Base-by-base conservation (phyloP, 2,888 invertebrate species). In the Amphipyra tragopoginis region DNA sequence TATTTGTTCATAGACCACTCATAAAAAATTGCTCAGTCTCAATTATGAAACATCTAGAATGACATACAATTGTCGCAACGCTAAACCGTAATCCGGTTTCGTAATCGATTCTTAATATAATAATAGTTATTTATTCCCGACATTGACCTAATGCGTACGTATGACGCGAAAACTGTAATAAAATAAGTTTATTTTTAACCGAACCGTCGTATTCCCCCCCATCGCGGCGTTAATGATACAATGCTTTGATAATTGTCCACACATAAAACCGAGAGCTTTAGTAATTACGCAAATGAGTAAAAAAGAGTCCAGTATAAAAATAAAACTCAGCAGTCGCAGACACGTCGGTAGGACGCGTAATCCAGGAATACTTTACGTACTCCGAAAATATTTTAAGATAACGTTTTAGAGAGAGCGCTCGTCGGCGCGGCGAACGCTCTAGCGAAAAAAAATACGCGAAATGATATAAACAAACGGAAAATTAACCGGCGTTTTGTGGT, bases 281-380 rank as follows among this genome's bases (percentile, higher is more conserved):
- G 67, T 81, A 81, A 84, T 85, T 77, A 83, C 84, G 81, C 77
- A 77, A 85, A 84, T 77, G 72, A 64, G 50, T 52, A 29, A 5
- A 65, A 72, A 81, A 81, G 79, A 76, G 81, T 79, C 74, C 79
- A 77, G 78, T 79, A 75, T 79, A 82, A 77, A 84, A 85, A 85
- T 85, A 85, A 86, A 84, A 76, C 80, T 75, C 68, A 83, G 84
- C 85, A 76, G 79, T 79, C 81, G 63, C 68, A 77, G 84, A 83
- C 81, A 73, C 71, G 66, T 62, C 61, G 78, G 58, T 69, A 72
- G 76, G 72, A 75, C 68, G 79, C 73, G 77, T 56, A 72, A 71
- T 70, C 72, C 80, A 79, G 75, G 79, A 81, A 84, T 82, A 82
- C 78, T 82, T 80, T 75, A 75, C 82, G 73, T 75, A 74, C 61